Base-by-base conservation (phyloP, 2,888 invertebrate genomes). In the Mythimna ferrago region DNA sequence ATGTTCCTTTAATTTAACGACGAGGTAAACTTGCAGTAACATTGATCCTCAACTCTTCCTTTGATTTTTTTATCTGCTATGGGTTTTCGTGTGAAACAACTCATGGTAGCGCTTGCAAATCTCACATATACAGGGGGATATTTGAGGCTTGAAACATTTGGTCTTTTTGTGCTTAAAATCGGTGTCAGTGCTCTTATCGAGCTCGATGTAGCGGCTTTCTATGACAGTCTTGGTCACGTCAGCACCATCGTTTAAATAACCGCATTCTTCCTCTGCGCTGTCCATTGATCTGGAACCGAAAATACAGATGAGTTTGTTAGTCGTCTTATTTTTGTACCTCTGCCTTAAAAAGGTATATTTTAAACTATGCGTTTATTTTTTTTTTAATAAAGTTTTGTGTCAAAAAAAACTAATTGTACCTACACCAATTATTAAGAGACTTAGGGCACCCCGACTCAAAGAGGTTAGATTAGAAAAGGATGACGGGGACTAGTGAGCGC, bases 91-190 rank as follows among this genome's bases (percentile, higher is more conserved):
- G 78, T 95, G 95, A 69, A 96, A 96, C 38, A 95, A 75, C 76
- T 96, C 93, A 65, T 96, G 92, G 76, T 96, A 96, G 68, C 92
- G 88, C 71, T 88, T 92, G 77, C 96, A 96, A 58, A 96, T 96
- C 66, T 95, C 93, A 67, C 96, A 96, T 7, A 94, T 85, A 75
- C 96, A 96, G 2, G 95, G 94, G 0, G 72, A 67, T 6, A 87
- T 64, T 53, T 86, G 87, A 0, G 79, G 67, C 19, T 76, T 77
- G 5, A 51, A 68, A 38, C 71, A 58, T 71, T 83, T 79, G 16
- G 78, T 83, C 1, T 57, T 9, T 26, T 72, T 82, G 1, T 82
- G 71, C 5, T 68, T 75, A 0, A 44, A 51, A 38, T 72, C 74
- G 7, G 77, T 65, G 51, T 35, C 16, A 19, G 32, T 69, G 21